Percentiles rank a stretch among this genome's conserved stretches.
Conservation (phyloP, 2,113 vertebrate genomes). For the Salminus brasiliensis region DNA sequence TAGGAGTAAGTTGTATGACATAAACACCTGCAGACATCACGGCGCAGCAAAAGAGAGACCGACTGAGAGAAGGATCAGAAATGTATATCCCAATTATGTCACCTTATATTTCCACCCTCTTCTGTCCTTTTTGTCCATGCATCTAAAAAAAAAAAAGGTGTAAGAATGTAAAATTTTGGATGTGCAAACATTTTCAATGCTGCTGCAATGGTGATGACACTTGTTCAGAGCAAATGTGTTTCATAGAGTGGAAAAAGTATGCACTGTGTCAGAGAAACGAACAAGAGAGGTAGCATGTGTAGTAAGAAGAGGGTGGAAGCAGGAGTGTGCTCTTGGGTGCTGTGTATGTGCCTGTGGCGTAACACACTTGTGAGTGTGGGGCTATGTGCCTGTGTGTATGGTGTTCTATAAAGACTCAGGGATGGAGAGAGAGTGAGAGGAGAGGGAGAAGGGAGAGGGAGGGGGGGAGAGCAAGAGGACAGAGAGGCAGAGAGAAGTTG, state of each 20-base stretch:
- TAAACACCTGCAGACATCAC: conserved; percentile 69
- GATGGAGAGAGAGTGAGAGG: not conserved
- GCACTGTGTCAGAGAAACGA: not conserved
- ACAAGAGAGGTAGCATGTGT: not conserved
- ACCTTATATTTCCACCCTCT: no score
- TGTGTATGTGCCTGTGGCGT: no score
- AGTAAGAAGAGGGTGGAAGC: not conserved
- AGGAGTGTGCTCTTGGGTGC: not conserved
- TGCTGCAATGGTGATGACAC: conserved; percentile 25
- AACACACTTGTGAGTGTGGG: not conserved
- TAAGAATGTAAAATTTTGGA: no score
- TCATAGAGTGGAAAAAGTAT: not conserved
- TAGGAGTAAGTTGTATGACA: conserved; percentile 4
- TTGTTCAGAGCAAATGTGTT: conserved; percentile 24
- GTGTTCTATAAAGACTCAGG: not conserved
- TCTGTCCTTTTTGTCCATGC: no score
- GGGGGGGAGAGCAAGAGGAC: not conserved
- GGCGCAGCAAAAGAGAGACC: conserved; percentile 55
- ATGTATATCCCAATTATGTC: not conserved
- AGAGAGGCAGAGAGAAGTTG: conserved; percentile 31
- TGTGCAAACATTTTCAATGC: not conserved
- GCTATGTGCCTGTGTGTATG: not conserved
- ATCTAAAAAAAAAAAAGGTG: not conserved
- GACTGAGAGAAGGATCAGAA: not conserved
- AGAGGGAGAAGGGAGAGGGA: conserved; percentile 66